These are phyloP conservation scores for Eupithecia tripunctaria DNA, from an alignment of 2,888 invertebrate genomes.

Conservation along the genomic window DNA sequence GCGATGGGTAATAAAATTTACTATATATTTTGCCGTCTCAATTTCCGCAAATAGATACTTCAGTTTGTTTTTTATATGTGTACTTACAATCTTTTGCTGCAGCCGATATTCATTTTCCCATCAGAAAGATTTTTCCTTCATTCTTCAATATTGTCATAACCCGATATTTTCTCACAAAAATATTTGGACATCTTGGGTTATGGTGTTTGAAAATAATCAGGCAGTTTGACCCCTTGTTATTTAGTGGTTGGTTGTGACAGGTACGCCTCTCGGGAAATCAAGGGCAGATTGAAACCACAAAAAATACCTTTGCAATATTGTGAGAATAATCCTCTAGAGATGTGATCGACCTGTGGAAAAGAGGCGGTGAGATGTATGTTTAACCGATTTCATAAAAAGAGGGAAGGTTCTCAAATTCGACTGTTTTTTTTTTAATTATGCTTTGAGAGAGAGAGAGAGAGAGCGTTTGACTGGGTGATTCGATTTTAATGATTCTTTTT, in stretches of 20 bases:
- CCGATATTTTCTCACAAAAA: background rate
- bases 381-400: background rate
- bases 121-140: background rate
- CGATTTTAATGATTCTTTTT: too few species aligned
- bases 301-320: slow-evolving; percentile 53
- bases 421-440: too few species aligned
- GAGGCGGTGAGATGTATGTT: background rate
- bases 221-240: slow-evolving; percentile 31
- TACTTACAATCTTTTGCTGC: background rate
- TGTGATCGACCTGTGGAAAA: background rate
- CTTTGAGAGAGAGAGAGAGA: too few species aligned
- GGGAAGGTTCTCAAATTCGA: too few species aligned
- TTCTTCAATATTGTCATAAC: background rate
- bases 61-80: too few species aligned
- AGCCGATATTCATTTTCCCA: background rate
- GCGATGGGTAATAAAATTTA: too few species aligned
- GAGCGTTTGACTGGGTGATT: too few species aligned
- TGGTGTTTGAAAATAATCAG: slow-evolving; percentile 20
- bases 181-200: background rate
- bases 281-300: slow-evolving; percentile 70
- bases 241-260: slow-evolving; percentile 75
- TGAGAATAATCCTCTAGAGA: slow-evolving; percentile 12
- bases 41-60: too few species aligned
- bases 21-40: too few species aligned
- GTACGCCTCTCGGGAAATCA: slow-evolving; percentile 79